Conservation (phyloP, 2,888 invertebrate genomes). For the Diaprepes abbreviatus region DNA sequence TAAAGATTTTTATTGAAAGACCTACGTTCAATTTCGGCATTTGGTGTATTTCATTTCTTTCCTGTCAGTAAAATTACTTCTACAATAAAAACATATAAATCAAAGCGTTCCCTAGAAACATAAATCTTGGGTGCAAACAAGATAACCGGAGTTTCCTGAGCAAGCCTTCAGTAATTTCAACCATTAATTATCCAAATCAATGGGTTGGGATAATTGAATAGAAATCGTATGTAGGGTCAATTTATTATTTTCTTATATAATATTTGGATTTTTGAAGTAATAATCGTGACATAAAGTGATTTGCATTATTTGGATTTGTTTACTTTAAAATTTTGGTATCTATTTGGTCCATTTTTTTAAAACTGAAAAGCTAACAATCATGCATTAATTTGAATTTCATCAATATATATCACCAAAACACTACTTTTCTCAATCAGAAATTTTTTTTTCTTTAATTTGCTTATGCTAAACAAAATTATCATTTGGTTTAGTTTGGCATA, state of each 20-base stretch:
- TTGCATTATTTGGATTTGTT: no score
- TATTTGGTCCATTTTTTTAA: no score
- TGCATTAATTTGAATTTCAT: no score
- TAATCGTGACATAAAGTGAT: neutral
- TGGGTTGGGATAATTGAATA: slow-evolving; percentile 20
- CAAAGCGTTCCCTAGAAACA: slow-evolving; percentile 39
- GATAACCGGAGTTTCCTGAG: slow-evolving; percentile 39
- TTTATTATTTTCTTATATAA: slow-evolving; percentile 4
- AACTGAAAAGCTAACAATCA: no score
- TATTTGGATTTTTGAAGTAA: neutral
- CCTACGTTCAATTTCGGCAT: slow-evolving; percentile 28
- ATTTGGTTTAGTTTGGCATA: no score
- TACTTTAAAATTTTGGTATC: no score
- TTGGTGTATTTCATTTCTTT: slow-evolving; percentile 44
- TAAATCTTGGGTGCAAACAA: slow-evolving; percentile 46
- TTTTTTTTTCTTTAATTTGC: no score
- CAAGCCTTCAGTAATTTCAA: slow-evolving; percentile 36
- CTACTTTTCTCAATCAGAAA: no score
- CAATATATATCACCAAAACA: no score
- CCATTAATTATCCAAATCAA: slow-evolving; percentile 42
- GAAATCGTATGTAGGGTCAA: slow-evolving; percentile 11
- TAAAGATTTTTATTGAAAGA: slow-evolving; percentile 6
- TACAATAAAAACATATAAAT: slow-evolving; percentile 46
- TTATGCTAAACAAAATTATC: no score
- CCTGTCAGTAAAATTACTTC: slow-evolving; percentile 41